A percentile compares a stretch with the other conserved stretches of the same genome.
These are phyloP conservation scores for Tyrannus savana DNA, from an alignment of 2,113 vertebrate species.

Conservation along the genomic window DNA sequence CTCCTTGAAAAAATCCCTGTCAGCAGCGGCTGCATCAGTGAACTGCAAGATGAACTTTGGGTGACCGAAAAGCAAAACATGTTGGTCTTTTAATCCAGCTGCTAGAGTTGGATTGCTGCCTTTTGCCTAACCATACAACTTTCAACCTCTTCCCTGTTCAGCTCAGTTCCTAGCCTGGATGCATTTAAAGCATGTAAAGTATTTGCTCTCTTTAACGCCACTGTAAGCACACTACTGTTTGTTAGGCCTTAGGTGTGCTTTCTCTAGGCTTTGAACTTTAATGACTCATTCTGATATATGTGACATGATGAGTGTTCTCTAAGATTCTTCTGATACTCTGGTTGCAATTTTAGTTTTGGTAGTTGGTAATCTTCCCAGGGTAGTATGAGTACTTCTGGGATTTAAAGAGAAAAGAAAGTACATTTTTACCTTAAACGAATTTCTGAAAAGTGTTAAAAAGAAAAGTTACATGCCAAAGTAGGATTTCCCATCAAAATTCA, in stretches of 20 bases:
- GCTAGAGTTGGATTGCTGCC: not conserved
- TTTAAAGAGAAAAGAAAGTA: not conserved
- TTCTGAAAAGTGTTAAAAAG: not conserved
- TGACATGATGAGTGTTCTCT: not conserved
- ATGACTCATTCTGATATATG: not conserved
- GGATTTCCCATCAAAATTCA: not conserved
- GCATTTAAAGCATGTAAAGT: not conserved
- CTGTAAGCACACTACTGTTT: not conserved
- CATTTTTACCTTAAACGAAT: not conserved
- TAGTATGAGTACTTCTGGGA: not conserved
- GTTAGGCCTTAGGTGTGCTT: not conserved
- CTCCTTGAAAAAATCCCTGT: not conserved
- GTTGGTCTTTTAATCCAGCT: conserved; percentile 23
- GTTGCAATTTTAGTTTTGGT: not conserved
- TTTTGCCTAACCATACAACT: not conserved
- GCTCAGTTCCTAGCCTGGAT: not conserved
- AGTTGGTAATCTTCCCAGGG: not conserved
- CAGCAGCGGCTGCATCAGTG: not conserved
- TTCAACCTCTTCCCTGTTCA: not conserved
- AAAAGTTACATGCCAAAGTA: not conserved
- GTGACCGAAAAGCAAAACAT: conserved; percentile 29
- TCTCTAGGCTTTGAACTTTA: conserved; percentile 28
- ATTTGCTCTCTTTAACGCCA: not conserved
- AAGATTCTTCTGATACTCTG: not conserved
- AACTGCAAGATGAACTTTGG: conserved; percentile 31